Percentiles rank a stretch among this genome's conserved stretches.
These are phyloP conservation scores for Channa argus DNA, from an alignment of 2,113 vertebrate species.

Conservation along the genomic window DNA sequence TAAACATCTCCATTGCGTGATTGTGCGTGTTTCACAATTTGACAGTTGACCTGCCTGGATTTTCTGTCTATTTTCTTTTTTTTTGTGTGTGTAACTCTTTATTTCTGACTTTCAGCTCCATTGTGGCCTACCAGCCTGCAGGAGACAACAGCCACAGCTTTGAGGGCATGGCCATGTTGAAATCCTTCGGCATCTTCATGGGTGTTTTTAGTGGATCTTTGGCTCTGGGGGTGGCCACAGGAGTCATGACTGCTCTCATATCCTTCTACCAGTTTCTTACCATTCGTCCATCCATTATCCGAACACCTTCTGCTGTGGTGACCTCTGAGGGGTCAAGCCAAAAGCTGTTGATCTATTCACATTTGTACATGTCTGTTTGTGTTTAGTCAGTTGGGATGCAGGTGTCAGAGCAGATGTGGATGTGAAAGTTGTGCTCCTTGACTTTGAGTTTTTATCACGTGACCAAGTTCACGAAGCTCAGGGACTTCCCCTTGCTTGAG, in stretches of 20 bases:
- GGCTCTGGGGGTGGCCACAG: constrained; percentile 93
- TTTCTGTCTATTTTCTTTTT: neutral
- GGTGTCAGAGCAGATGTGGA: neutral
- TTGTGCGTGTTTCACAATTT: constrained; percentile 15
- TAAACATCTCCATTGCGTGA: too few species aligned
- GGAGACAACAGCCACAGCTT: constrained; percentile 96
- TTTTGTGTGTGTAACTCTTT: constrained; percentile 12
- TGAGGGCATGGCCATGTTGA: constrained; percentile 93
- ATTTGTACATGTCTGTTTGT: neutral
- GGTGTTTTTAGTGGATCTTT: constrained; percentile 98
- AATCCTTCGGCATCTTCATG: constrained; percentile 94
- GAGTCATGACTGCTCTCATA: constrained; percentile 96
- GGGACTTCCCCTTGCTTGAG: constrained; percentile 94
- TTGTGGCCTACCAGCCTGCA: constrained; percentile 92
- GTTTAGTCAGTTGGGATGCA: neutral
- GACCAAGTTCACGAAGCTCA: constrained; percentile 96
- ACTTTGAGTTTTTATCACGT: constrained; percentile 83
- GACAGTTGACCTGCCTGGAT: neutral
- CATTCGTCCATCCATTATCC: neutral
- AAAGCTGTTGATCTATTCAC: neutral
- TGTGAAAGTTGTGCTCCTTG: constrained; percentile 57
- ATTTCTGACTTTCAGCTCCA: constrained; percentile 84
- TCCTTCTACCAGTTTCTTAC: constrained; percentile 81
- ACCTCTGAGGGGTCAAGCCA: too few species aligned
- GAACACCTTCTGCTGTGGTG: too few species aligned